Evolutionary conservation across 1,140 invertebrate species (phyloP).

Genomic region (Apolygus lucorum): DNA sequence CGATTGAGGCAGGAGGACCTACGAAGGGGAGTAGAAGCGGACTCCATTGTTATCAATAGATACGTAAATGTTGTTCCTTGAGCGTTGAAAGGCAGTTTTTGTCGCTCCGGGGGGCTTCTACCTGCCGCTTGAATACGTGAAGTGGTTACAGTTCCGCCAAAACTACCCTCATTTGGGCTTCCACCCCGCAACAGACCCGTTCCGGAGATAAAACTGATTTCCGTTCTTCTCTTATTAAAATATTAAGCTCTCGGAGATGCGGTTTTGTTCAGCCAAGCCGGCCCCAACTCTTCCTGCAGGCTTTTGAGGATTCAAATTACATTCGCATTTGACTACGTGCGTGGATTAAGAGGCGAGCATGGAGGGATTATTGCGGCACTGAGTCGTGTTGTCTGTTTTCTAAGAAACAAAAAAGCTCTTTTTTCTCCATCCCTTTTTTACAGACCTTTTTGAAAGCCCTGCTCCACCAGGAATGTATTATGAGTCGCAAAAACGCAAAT

Average conservation of each 20-base stretch:
- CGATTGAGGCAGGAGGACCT: neutral
- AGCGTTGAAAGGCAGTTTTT: neutral
- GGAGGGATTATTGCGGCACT: neutral
- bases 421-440: no score
- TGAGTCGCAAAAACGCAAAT: no score
- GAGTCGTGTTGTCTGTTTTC: neutral
- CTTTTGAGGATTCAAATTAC: conserved; percentile 16
- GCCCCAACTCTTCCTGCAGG: neutral
- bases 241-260: conserved; percentile 7
- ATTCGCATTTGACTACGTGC: conserved; percentile 16
- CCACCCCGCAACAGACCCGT: neutral
- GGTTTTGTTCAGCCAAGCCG: neutral
- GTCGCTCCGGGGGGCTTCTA: neutral
- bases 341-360: neutral
- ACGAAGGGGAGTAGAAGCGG: neutral
- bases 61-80: neutral
- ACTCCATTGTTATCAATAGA: neutral
- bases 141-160: neutral
- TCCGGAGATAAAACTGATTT: neutral
- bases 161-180: neutral
- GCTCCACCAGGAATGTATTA: neutral
- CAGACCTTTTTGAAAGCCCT: no score
- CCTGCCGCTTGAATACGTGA: neutral
- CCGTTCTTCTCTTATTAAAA: conserved; percentile 14
- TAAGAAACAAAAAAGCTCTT: conserved; percentile 4